Base-by-base conservation (phyloP, 2,888 invertebrate genomes). In the Drosophila mimetica region DNA sequence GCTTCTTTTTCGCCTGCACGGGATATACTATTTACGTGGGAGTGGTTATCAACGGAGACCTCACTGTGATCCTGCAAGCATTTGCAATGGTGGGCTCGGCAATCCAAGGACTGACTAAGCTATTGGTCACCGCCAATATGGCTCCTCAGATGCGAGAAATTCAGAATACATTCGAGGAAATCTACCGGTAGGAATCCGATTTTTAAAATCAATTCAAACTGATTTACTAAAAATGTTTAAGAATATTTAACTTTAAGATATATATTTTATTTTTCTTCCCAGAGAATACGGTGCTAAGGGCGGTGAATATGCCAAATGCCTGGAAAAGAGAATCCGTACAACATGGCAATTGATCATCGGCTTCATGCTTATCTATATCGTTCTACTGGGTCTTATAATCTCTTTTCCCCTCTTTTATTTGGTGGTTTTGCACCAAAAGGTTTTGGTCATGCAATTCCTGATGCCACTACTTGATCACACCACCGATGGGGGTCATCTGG, bases 11-110 rank as follows among this genome's bases (percentile, higher is more conserved):
- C 4, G 42, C 18, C 13, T 78, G 76, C 11, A 78, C 86, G 2
- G 34, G 50, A 1, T 89, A 89, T 44, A 89, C 89, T 0, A 57
- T 89, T 1, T 88, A 88, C 30, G 54, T 76, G 28, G 88, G 85
- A 0, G 36, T 81, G 1, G 28, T 77, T 1, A 2, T 80, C 0
- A 48, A 84, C 1, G 53, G 67, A 0, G 84, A 89, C 18, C 79
- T 76, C 74, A 84, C 76, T 0, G 57, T 75, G 0, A 74, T 89
- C 8, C 51, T 89, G 1, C 76, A 88, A 54, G 70, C 79, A 0
- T 16, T 78, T 1, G 65, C 82, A 32, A 61, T 81, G 72, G 65
- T 55, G 0, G 84, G 80, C 0, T 75, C 82, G 1, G 86, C 71
- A 0, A 0, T 74, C 0, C 89, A 88, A 44, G 88, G 77, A 1